These are phyloP conservation scores for Crax fasciolata DNA, from an alignment of 2,797 vertebrate species.

Conservation along the genomic window DNA sequence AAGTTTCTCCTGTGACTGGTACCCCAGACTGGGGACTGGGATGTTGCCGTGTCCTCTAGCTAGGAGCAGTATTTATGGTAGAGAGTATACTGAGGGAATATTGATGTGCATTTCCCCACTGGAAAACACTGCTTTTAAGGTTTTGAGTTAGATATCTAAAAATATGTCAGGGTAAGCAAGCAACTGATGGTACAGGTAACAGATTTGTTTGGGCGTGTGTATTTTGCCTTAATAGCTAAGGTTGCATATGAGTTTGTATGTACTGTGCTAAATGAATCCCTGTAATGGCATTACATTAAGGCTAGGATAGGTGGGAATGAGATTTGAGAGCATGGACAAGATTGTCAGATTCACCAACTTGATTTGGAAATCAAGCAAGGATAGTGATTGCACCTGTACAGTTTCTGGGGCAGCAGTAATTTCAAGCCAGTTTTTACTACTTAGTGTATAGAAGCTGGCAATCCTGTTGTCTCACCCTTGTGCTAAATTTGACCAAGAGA, in stretches of 20 bases:
- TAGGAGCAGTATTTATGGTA: rapidly evolving
- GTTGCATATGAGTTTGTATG: rapidly evolving
- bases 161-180: not conserved
- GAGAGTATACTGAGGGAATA: not conserved
- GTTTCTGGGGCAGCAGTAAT: not conserved
- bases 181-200: not conserved
- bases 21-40: not conserved
- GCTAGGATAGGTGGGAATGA: not conserved
- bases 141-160: not conserved
- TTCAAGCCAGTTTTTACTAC: not conserved
- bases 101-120: not conserved
- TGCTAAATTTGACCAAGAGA: conserved; percentile 8
- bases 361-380: not conserved
- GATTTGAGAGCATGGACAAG: rapidly evolving
- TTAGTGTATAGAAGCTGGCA: not conserved
- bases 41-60: rapidly evolving
- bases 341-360: rapidly evolving
- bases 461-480: not conserved
- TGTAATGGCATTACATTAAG: rapidly evolving
- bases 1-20: not conserved
- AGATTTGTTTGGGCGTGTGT: not conserved
- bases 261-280: rapidly evolving
- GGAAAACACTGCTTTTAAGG: not conserved
- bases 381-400: rapidly evolving
- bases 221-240: not conserved